phyloP scores from a whole-genome alignment of 2,888 invertebrate genomes.

The Ophion ellenae region DNA sequence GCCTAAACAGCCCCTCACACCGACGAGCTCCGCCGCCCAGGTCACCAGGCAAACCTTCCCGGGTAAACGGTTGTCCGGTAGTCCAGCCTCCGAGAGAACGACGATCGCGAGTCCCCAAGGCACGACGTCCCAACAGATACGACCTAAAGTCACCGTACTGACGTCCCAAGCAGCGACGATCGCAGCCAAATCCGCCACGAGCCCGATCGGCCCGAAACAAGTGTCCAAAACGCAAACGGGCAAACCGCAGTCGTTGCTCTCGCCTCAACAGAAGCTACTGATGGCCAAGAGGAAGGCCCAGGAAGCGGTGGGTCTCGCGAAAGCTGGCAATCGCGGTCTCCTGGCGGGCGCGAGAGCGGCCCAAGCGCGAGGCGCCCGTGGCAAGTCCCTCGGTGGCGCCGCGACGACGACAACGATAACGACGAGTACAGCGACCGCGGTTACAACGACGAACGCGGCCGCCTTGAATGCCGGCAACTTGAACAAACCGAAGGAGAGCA shows the following conservation, averaged over 20 bases:
- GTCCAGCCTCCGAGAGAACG: conserved; percentile 49
- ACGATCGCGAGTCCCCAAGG: conserved; percentile 69
- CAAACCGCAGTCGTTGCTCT: conserved; percentile 76
- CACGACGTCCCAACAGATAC: conserved; percentile 71
- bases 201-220: conserved; percentile 71
- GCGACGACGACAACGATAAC: conserved; percentile 23
- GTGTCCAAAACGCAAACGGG: conserved; percentile 73
- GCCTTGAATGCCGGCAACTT: conserved; percentile 56
- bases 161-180: conserved; percentile 72
- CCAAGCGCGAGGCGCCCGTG: conserved; percentile 71
- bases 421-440: conserved; percentile 16
- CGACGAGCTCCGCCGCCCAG: conserved; percentile 38
- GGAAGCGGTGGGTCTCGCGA: conserved; percentile 79
- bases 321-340: conserved; percentile 74
- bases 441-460: conserved; percentile 6
- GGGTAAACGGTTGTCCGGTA: conserved; percentile 66
- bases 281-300: conserved; percentile 82
- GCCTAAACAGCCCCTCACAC: conserved; percentile 64
- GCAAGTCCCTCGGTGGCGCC: conserved; percentile 62
- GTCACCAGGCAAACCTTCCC: conserved; percentile 67
- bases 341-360: conserved; percentile 70
- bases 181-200: conserved; percentile 72
- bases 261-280: conserved; percentile 81
- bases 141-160: conserved; percentile 76
- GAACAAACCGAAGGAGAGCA: conserved; percentile 81